Conservation (phyloP, 23 tunicate genomes). For the Phallusia fumigata region DNA sequence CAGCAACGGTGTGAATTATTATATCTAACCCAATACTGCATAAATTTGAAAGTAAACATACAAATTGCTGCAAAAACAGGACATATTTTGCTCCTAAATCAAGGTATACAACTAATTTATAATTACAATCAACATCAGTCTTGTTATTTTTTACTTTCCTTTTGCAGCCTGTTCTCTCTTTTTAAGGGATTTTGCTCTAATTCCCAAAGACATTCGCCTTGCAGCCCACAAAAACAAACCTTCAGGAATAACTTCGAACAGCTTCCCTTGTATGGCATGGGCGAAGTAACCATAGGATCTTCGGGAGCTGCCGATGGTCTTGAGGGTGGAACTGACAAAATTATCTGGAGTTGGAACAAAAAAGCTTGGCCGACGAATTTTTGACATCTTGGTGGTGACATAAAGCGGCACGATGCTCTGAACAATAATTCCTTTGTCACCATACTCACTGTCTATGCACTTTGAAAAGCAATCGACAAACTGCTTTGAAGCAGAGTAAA, state of each 20-base stretch:
- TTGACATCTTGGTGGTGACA: conserved; percentile 84
- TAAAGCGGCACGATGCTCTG: conserved; percentile 77
- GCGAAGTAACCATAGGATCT: conserved; percentile 55
- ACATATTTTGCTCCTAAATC: too few relatives aligned
- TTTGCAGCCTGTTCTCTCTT: background rate
- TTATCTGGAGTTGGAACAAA: conserved; percentile 71
- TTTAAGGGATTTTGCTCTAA: conserved; percentile 26
- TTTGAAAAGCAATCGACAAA: conserved; percentile 82
- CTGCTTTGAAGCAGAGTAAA: conserved; percentile 80
- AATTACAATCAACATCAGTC: too few relatives aligned
- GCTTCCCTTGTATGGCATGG: conserved; percentile 63
- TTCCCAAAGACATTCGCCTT: background rate
- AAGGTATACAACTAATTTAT: too few relatives aligned
- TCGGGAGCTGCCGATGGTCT: conserved; percentile 50
- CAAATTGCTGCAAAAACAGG: too few relatives aligned
- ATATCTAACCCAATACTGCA: too few relatives aligned
- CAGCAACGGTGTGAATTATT: too few relatives aligned
- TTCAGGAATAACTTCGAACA: conserved; percentile 26
- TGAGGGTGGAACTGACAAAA: conserved; percentile 45
- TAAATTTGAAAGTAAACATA: too few relatives aligned
- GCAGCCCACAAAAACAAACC: conserved; percentile 14
- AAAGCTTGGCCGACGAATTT: conserved; percentile 55
- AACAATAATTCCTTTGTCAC: conserved; percentile 55
- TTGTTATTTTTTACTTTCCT: background rate
- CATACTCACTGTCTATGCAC: conserved; percentile 46